Evolutionary conservation across 1,140 invertebrate genomes (phyloP).

Genomic region (Phymorhynchus buccinoides): DNA sequence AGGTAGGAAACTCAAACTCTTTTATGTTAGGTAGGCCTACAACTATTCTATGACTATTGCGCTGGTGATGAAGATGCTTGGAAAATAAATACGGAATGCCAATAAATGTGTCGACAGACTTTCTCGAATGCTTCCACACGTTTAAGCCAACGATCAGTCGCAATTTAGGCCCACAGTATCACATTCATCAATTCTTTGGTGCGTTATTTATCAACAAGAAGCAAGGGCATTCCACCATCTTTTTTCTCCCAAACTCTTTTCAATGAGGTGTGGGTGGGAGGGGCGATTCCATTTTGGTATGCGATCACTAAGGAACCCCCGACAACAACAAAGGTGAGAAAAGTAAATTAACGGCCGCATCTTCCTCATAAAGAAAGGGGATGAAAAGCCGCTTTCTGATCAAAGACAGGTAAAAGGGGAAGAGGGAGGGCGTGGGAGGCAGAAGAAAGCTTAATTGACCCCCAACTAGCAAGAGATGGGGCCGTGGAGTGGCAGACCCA

Average conservation of each 20-base stretch:
- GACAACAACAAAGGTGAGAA: not conserved
- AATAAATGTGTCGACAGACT: not conserved
- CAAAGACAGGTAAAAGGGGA: not conserved
- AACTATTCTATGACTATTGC: no score
- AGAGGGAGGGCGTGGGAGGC: not conserved
- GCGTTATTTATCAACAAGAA: no score
- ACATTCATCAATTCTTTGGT: no score
- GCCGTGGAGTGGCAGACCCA: not conserved
- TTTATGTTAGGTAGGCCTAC: no score
- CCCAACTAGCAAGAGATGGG: no score
- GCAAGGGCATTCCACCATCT: no score
- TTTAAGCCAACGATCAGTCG: not conserved
- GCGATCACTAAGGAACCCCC: not conserved
- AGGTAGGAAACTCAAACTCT: no score
- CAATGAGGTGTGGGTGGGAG: conserved; percentile 23
- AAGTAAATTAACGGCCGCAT: not conserved
- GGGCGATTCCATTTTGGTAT: conserved; percentile 22
- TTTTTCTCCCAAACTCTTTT: not conserved
- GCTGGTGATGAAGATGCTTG: no score
- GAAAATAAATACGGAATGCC: not conserved
- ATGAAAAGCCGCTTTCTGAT: not conserved
- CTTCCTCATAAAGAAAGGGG: not conserved
- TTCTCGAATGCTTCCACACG: not conserved
- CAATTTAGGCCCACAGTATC: not conserved
- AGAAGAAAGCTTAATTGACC: no score